phyloP scores from a whole-genome alignment of 1,140 invertebrate species.

The Mamestra configurata region DNA sequence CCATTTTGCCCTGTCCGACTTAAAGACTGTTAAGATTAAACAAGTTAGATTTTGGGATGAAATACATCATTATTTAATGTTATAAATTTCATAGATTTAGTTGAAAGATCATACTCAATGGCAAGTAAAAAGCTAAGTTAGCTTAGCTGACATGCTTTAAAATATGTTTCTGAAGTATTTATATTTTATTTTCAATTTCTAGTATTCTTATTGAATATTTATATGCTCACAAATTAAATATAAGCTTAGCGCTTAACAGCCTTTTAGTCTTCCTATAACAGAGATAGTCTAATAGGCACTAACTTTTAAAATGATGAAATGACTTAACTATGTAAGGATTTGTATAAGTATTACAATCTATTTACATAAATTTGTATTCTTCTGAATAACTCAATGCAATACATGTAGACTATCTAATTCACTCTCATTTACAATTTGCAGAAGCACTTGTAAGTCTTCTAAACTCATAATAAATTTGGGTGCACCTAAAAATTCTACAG shows the following conservation, averaged over 20 bases:
- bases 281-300: constrained; percentile 24
- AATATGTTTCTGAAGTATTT: no score
- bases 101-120: no score
- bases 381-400: constrained; percentile 67
- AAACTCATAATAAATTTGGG: constrained; percentile 83
- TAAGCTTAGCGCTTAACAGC: background rate
- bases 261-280: constrained; percentile 7
- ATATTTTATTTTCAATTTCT: no score
- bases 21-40: constrained; percentile 2
- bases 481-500: constrained; percentile 84
- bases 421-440: constrained; percentile 86
- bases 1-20: background rate
- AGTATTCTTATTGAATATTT: no score
- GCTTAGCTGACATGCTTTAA: no score
- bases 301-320: constrained; percentile 31
- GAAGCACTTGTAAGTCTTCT: constrained; percentile 85
- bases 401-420: constrained; percentile 83
- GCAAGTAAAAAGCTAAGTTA: no score
- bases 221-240: background rate
- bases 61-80: background rate
- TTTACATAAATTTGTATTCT: constrained; percentile 23
- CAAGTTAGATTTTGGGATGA: background rate
- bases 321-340: constrained; percentile 27
- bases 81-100: background rate
- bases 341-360: constrained; percentile 31